Evolutionary conservation across 2,113 vertebrate species (phyloP), one percentile per base, ranked within the genome.

Genomic region (Oncorhynchus tshawytscha): DNA sequence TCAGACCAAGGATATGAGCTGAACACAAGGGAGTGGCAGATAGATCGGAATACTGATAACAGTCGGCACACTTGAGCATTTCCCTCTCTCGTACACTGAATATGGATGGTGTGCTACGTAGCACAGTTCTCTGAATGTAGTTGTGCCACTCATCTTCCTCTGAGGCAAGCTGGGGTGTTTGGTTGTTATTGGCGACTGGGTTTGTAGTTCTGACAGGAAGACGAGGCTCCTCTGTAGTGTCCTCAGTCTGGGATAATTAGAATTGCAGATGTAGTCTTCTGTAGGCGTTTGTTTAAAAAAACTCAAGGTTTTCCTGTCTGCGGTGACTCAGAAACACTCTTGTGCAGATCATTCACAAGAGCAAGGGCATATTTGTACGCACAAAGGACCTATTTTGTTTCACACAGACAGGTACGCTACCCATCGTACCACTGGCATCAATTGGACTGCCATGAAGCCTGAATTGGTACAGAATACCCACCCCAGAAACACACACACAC

Each of bases 201-300:
- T 80, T 79, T 84, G 82, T 54, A 77, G 69, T 82, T 76, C 13
- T 79, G 75, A 87, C 85, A 78, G 68, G 71, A 69, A 82, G 83
- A 85, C 71, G 6, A 72, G 79, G 76, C 82, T 34, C 27, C 80
- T 87, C 82, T 86, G 72, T 51, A 48, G 76, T 80, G 83, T 74
- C 74, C 60, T 82, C 85, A 85, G 80, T 83, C 31, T 27, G 67
- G 78, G 79, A 79, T 82, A 82, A 90, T 90, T 89, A 92, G 86
- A 85, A 88, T 85, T 89, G 85, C 85, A 92, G 86, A 90, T 87
- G 81, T 74, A 18, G 64, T 49, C 72, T 86, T 88, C 85, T 82
- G 87, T 84, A 86, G 88, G 88, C 83, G 83, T 87, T 82, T 49
- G 13, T 86, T 88, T 84, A 87, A 87, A 79, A 87, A 85, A 88